Conservation (phyloP, 2,888 invertebrate species). For the Tipula helvola region DNA sequence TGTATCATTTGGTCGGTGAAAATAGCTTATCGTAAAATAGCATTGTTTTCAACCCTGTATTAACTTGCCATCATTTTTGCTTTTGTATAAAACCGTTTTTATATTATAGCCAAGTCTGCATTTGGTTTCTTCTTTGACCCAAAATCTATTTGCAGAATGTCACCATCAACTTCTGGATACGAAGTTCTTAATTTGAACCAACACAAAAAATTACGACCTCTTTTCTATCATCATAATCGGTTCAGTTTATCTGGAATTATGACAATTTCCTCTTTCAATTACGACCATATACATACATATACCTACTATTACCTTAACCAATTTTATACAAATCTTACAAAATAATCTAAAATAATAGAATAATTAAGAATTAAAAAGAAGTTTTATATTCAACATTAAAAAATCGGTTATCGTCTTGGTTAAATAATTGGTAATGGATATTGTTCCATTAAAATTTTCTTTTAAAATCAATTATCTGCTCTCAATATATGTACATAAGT, state of each 20-base stretch:
- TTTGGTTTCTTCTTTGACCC: too few relatives aligned
- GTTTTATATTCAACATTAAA: neutral
- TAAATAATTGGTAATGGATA: constrained; percentile 4
- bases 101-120: too few relatives aligned
- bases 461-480: neutral
- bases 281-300: neutral
- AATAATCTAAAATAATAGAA: neutral
- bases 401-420: neutral
- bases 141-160: too few relatives aligned
- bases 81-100: too few relatives aligned
- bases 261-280: neutral
- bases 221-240: too few relatives aligned
- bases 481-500: neutral
- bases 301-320: neutral
- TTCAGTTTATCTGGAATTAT: neutral
- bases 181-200: too few relatives aligned
- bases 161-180: too few relatives aligned
- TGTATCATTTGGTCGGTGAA: too few relatives aligned
- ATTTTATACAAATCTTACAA: neutral
- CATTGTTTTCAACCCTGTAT: too few relatives aligned
- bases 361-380: neutral
- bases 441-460: neutral
- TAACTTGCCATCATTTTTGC: too few relatives aligned
- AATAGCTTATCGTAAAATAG: too few relatives aligned
- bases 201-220: too few relatives aligned